Conservation (phyloP, 2,888 invertebrate species). For the Ophion slaviceki region DNA sequence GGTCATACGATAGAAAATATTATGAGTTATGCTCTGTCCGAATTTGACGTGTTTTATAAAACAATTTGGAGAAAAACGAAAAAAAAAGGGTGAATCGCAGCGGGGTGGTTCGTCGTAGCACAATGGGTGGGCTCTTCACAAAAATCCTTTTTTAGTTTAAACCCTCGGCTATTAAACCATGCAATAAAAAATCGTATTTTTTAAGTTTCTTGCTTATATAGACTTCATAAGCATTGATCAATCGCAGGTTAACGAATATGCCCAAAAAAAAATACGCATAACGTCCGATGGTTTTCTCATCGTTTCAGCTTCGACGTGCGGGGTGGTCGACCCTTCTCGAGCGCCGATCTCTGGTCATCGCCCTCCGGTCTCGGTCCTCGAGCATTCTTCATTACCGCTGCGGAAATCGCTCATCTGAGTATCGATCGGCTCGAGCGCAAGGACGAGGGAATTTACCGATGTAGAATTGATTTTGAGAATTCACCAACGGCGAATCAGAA, state of each 20-base stretch:
- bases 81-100: no score
- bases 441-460: constrained; percentile 85
- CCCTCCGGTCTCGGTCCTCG: constrained; percentile 85
- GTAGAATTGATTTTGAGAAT: constrained; percentile 85
- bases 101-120: no score
- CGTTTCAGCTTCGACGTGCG: constrained; percentile 86
- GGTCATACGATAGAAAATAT: no score
- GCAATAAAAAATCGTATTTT: neutral
- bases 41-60: no score
- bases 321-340: constrained; percentile 85
- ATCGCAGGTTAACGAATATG: neutral
- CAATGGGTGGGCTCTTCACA: no score
- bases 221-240: neutral
- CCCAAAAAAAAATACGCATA: neutral
- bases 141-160: neutral
- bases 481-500: constrained; percentile 85
- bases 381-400: constrained; percentile 85
- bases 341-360: constrained; percentile 86
- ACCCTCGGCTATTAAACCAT: neutral
- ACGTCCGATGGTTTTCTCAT: neutral
- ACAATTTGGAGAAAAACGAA: no score
- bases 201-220: neutral
- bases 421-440: constrained; percentile 82
- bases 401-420: constrained; percentile 86
- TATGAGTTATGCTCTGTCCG: no score